Evolutionary conservation across 1,140 invertebrate genomes (phyloP), one percentile per base, ranked within the genome.

Genomic region (Branchinecta lynchi): DNA sequence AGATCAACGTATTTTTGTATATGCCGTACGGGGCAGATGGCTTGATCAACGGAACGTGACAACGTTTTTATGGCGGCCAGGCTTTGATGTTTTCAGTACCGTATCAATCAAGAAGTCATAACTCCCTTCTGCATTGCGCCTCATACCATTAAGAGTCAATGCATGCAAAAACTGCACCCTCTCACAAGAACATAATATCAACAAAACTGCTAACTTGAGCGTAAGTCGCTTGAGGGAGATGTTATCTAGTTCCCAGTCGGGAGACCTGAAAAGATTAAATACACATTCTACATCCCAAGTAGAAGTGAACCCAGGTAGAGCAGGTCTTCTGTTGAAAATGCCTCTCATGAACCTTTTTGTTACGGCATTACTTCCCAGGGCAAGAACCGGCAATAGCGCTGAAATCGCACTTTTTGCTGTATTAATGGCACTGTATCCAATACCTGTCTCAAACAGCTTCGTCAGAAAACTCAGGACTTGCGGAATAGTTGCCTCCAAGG

Each of bases 351-450:
- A 51, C 9, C 9, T 51, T 51, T n/a, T 51, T 51, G 46, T 51
- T 51, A 51, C n/a, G 9, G 9, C 9, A 51, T 51, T 51, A 51
- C 46, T 51, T 9, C 46, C 46, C n/a, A 51, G n/a, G 9, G 9
- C 9, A 51, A 51, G 46, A n/a, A 9, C n/a, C n/a, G 46, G 46
- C n/a, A 51, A 51, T 9, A 51, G 9, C n/a, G 46, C n/a, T 9
- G 46, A 51, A 9, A 51, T 9, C 9, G 46, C 46, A 51, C 46
- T 51, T 9, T n/a, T 51, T 51, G 46, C 46, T 51, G n/a, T 51
- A 51, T 51, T 51, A n/a, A 51, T 51, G n/a, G 46, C 46, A 51
- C 46, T 51, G n/a, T 51, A 51, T 51, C 46, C 46, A 51, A 51
- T n/a, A n/a, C 46, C 46, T 51, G 46, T 9, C 9, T 51, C 9